These are phyloP conservation scores for Aethina tumida DNA, from an alignment of 1,140 invertebrate species.

Conservation along the genomic window DNA sequence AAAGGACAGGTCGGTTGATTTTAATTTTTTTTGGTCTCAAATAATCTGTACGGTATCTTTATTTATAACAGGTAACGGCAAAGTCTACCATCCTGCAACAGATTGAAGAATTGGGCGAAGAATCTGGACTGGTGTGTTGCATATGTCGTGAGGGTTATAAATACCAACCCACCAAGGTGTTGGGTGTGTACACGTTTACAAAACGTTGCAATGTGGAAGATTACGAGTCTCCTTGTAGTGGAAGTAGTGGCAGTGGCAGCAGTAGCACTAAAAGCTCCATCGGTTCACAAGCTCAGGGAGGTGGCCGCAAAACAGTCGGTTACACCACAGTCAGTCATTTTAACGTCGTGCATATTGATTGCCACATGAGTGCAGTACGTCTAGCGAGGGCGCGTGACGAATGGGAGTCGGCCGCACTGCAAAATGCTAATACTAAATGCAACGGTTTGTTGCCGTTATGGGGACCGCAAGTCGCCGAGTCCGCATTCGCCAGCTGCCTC, in stretches of 20 bases:
- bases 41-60: conserved; percentile 6
- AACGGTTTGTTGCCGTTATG: conserved; percentile 93
- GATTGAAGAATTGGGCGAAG: conserved; percentile 90
- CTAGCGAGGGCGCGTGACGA: conserved; percentile 73
- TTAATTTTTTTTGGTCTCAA: not conserved
- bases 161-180: conserved; percentile 83
- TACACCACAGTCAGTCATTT: conserved; percentile 97
- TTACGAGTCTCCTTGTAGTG: conserved; percentile 71
- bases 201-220: conserved; percentile 94
- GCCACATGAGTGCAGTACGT: conserved; percentile 90
- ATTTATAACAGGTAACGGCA: conserved; percentile 58
- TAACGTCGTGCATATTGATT: conserved; percentile 96
- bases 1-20: conserved; percentile 60
- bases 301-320: conserved; percentile 25
- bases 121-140: conserved; percentile 92
- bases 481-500: conserved; percentile 86
- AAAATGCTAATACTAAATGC: conserved; percentile 96
- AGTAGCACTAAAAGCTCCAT: not conserved
- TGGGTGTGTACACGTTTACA: conserved; percentile 95
- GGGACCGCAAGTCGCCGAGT: conserved; percentile 92
- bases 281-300: not conserved
- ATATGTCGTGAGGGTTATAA: conserved; percentile 97
- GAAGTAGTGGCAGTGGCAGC: not conserved
- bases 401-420: conserved; percentile 94
- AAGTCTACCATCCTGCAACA: conserved; percentile 84